Base-by-base conservation (phyloP, 2,888 invertebrate genomes). In the Epistrophella euchroma region DNA sequence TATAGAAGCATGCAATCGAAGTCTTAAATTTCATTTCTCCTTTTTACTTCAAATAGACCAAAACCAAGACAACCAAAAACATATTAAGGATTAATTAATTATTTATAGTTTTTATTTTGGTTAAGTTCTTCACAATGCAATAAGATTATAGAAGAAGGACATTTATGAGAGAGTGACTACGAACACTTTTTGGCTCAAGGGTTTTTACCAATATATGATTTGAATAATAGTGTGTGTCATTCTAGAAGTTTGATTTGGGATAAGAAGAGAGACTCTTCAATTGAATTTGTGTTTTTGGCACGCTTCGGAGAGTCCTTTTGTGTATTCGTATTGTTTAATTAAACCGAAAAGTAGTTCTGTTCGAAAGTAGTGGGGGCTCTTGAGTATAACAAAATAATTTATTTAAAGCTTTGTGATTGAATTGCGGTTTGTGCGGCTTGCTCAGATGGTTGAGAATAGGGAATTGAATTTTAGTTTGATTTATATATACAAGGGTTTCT, bases 21-120 rank as follows among this genome's bases (percentile, higher is more conserved):
- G 35, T 19, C 35, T 70, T 22, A 70, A 47, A 45, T 52, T 71
- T 15, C 9, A 40, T 5, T 43, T 1, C 64, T 13, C 40, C 10
- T 64, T 83, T 74, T 56, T 40, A 58, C 25, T 66, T 11, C 64
- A 28, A 13, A 7, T 22, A 56, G 60, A 80, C 15, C 52, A 40
- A 47, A 70, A 32, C 28, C 43, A 79, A 56, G 56, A 37, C 35
- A 40, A 37, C 68, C n/a, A 40, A 75, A 66, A 60, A 62, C 37
- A 56, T 68, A 81, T 85, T 76, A 76, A 76, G 72, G 47, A 72
- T 25, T 68, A 84, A 84, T 84, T 85, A 85, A 81, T 85, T 85
- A 85, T 85, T 80, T 73, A 70, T 47, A 25, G 80, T 66, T 80
- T 85, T 66, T 80, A 62, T 83, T 72, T 73, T 73, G 47, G 35